Base-by-base conservation (phyloP, 2,797 vertebrate species). In the Loris lydekkerianus region DNA sequence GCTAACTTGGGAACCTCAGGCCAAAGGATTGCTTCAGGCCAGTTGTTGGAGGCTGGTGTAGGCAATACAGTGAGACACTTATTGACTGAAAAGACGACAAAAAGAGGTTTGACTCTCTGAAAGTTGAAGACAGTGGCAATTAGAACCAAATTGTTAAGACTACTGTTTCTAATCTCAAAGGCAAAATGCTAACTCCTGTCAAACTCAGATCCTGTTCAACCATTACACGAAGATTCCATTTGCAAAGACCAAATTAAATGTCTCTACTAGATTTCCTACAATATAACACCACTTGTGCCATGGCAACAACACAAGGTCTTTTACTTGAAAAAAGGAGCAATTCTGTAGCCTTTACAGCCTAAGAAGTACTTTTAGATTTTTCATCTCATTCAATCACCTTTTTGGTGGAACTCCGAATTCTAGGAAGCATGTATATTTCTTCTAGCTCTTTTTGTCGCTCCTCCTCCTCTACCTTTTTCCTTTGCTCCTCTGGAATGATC, bases 401-500 rank as follows among this genome's bases (percentile, higher is more conserved):
- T 97, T 99, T 99, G 89, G 99, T 99, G 0, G 99, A 99, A 97
- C 99, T 99, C 94, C 99, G 98, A 98, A 99, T 99, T 93, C 99
- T 98, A 49, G 99, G 99, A 96, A 99, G 98, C 99, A 99, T 99
- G 95, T 99, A 99, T 97, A 99, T 99, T 96, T 99, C 99, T 49
- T 99, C 99, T 98, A 99, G 98, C 98, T 99, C 99, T 92, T 99
- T 99, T 98, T 99, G 99, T 69, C 99, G 99, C 96, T 99, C 99
- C 96, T 99, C 99, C 91, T 99, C 99, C 97, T 99, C 99, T 11
- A 99, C 98, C 96, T 99, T 99, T 83, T 98, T 99, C 40, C 99
- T 98, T 96, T 99, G 99, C 46, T 99, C 99, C 91, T 99, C 99
- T 0, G 99, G 99, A 98, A 99, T 99, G 91, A 99, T 99, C 14